These are phyloP conservation scores for Lochmaea crataegi DNA, from an alignment of 2,888 invertebrate genomes.

Conservation along the genomic window DNA sequence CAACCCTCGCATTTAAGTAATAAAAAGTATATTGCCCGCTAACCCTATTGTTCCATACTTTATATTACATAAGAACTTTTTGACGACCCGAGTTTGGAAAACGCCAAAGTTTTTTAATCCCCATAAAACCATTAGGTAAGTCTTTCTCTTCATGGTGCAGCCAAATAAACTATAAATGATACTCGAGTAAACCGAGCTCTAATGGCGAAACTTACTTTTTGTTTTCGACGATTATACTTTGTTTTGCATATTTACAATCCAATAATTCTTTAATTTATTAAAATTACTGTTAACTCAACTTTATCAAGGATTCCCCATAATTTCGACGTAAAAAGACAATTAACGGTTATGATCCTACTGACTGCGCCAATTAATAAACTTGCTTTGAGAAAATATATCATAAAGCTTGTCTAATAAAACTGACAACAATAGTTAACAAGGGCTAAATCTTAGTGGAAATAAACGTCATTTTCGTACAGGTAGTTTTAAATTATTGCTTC, in stretches of 20 bases:
- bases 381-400: too few relatives aligned
- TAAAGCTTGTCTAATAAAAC: too few relatives aligned
- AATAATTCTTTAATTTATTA: too few relatives aligned
- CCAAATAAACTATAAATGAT: neutral
- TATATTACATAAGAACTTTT: neutral
- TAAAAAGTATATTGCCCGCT: neutral
- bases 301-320: too few relatives aligned
- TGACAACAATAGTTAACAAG: too few relatives aligned
- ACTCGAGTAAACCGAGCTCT: neutral
- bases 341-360: neutral
- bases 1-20: neutral
- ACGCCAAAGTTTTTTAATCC: neutral
- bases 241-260: neutral
- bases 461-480: too few relatives aligned
- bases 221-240: neutral
- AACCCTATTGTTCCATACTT: neutral
- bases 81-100: neutral
- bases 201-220: neutral
- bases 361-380: neutral
- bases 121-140: neutral
- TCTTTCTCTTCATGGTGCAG: neutral
- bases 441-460: too few relatives aligned
- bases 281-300: too few relatives aligned
- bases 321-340: too few relatives aligned
- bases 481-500: too few relatives aligned